Evolutionary conservation across 2,888 invertebrate genomes (phyloP).

Genomic region (Dilophus febrilis): DNA sequence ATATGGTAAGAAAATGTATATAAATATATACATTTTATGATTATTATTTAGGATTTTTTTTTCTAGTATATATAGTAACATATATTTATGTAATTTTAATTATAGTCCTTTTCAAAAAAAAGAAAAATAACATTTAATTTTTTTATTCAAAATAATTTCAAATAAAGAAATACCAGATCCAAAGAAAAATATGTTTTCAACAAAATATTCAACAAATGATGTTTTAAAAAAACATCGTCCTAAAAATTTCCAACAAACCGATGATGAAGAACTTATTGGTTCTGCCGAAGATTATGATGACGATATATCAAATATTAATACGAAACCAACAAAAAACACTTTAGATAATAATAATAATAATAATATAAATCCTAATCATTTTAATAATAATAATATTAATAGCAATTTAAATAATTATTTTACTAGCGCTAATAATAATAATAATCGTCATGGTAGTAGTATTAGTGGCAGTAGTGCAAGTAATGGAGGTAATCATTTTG

Average conservation of each 20-base stretch:
- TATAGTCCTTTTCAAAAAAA: background rate
- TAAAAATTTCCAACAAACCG: constrained; percentile 31
- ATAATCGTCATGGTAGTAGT: background rate
- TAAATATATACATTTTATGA: constrained; percentile 1
- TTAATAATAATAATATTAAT: background rate
- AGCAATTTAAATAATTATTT: constrained; percentile 2
- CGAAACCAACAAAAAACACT: constrained; percentile 23
- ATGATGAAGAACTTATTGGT: constrained; percentile 50
- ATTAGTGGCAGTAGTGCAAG: constrained; percentile 9
- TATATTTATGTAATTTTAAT: too few species aligned
- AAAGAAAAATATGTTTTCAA: constrained; percentile 37
- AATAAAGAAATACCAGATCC: constrained; percentile 59
- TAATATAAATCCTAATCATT: constrained; percentile 2
- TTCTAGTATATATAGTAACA: constrained; percentile 6
- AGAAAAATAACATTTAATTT: too few species aligned
- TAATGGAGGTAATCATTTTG: constrained; percentile 6
- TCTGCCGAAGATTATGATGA: constrained; percentile 57
- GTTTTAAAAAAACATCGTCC: constrained; percentile 24
- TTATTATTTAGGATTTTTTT: background rate
- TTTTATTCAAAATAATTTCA: too few species aligned
- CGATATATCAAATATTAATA: constrained; percentile 25
- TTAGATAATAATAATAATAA: too few species aligned
- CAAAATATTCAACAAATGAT: constrained; percentile 30
- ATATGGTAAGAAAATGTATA: constrained; percentile 48
- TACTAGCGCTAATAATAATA: background rate